A percentile compares a stretch with the other conserved stretches of the same genome.
phyloP scores from a whole-genome alignment of 2,888 invertebrate species.

The Agrotis ipsilon region DNA sequence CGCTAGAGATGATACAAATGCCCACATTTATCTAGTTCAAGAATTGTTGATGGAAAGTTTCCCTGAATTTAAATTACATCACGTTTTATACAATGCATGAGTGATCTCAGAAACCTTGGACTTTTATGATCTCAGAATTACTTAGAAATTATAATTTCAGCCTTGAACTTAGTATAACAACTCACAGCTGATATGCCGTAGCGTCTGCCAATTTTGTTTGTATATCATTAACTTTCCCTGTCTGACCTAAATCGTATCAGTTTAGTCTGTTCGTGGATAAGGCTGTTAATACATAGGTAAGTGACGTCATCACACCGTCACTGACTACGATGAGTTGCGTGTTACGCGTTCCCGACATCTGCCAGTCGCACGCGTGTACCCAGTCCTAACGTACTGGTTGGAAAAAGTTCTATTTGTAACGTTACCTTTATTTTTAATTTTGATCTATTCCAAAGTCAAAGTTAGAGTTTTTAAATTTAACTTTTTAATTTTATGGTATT shows the following conservation, averaged over 20 bases:
- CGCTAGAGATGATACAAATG: not conserved
- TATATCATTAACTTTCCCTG: conserved; percentile 52
- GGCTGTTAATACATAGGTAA: conserved; percentile 68
- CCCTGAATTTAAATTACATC: conserved; percentile 43
- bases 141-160: conserved; percentile 44
- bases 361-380: conserved; percentile 75
- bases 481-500: conserved; percentile 7
- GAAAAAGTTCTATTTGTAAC: conserved; percentile 36
- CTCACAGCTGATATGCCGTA: conserved; percentile 22
- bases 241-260: conserved; percentile 61
- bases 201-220: conserved; percentile 51
- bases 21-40: conserved; percentile 10
- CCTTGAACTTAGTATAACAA: conserved; percentile 52
- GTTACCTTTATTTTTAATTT: conserved; percentile 17
- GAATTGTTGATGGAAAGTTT: conserved; percentile 28
- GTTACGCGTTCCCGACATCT: conserved; percentile 66
- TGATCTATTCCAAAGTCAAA: conserved; percentile 1
- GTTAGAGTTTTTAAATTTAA: not conserved
- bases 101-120: conserved; percentile 47
- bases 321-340: conserved; percentile 77
- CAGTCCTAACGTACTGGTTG: conserved; percentile 68
- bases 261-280: conserved; percentile 60
- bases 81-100: conserved; percentile 32
- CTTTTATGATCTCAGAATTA: conserved; percentile 51
- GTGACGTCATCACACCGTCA: conserved; percentile 82